Percentiles rank a stretch among this genome's conserved stretches.
phyloP scores from a whole-genome alignment of 2,113 vertebrate genomes.

The Henicopernis longicauda region DNA sequence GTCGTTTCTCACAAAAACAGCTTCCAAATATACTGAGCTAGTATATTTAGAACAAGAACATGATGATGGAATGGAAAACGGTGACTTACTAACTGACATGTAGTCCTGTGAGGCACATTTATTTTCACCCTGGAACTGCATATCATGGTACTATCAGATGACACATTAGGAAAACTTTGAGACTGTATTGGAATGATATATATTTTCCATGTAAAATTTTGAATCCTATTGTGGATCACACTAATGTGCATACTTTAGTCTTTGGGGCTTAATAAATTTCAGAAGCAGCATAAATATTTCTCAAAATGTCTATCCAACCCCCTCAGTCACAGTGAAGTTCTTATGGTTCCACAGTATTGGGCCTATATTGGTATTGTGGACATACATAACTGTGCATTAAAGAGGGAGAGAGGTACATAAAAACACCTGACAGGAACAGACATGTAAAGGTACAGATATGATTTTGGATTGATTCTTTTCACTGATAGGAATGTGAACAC shows the following conservation, averaged over 20 bases:
- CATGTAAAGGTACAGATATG: rapidly evolving
- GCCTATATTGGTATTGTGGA: neutral
- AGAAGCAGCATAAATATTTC: neutral
- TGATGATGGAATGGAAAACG: neutral
- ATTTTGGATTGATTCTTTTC: neutral
- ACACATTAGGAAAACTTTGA: neutral
- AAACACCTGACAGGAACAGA: neutral
- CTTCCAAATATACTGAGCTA: neutral
- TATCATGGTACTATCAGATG: neutral
- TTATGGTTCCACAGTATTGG: neutral
- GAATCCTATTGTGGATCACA: neutral
- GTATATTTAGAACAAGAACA: neutral
- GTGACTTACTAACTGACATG: neutral
- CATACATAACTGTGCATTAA: neutral
- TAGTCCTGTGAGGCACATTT: neutral
- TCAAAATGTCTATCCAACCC: neutral
- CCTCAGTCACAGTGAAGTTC: neutral
- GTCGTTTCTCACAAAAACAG: neutral
- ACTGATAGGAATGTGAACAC: neutral
- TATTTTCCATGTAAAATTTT: neutral
- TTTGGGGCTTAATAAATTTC: neutral
- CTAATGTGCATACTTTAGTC: neutral
- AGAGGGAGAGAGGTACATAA: neutral
- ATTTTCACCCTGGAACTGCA: neutral
- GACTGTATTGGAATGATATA: neutral